A percentile compares a stretch with the other conserved stretches of the same genome.
Evolutionary conservation across 2,113 vertebrate genomes (phyloP).

Genomic region (Oryzias curvinotus): DNA sequence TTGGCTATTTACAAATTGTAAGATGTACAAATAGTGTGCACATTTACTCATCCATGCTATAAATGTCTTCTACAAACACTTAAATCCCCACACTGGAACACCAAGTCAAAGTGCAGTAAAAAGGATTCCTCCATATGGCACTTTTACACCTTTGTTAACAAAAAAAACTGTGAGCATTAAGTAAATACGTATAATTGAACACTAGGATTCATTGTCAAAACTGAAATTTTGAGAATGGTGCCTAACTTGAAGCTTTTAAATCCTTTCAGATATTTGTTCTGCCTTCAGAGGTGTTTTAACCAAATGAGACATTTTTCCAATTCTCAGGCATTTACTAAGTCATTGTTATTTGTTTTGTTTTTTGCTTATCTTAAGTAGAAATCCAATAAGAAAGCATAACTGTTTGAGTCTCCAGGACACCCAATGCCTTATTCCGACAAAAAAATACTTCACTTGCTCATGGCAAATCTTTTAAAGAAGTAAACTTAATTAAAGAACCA

Average conservation of each 20-base stretch:
- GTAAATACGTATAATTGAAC: slow-evolving; percentile 17
- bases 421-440: not conserved
- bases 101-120: slow-evolving; percentile 66
- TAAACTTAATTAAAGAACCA: not conserved
- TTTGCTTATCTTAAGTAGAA: slow-evolving; percentile 3
- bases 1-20: slow-evolving; percentile 64
- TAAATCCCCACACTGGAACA: slow-evolving; percentile 11
- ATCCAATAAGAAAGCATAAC: slow-evolving; percentile 5
- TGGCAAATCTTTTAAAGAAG: not conserved
- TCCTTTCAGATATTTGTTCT: not conserved
- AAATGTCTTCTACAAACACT: slow-evolving; percentile 46
- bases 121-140: slow-evolving; percentile 47
- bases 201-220: not conserved
- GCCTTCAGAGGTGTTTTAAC: slow-evolving; percentile 1
- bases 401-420: slow-evolving; percentile 11
- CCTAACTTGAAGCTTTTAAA: slow-evolving; percentile 6
- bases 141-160: slow-evolving; percentile 34
- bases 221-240: not conserved
- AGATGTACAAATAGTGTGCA: slow-evolving; percentile 36
- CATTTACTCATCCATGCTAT: slow-evolving; percentile 56
- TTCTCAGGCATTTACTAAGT: not conserved
- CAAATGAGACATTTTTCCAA: not conserved
- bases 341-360: not conserved
- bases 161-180: slow-evolving; percentile 28
- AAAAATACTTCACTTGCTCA: slow-evolving; percentile 3